Conservation (phyloP, 1,140 invertebrate genomes). For the Caenorhabditis tropicalis region DNA sequence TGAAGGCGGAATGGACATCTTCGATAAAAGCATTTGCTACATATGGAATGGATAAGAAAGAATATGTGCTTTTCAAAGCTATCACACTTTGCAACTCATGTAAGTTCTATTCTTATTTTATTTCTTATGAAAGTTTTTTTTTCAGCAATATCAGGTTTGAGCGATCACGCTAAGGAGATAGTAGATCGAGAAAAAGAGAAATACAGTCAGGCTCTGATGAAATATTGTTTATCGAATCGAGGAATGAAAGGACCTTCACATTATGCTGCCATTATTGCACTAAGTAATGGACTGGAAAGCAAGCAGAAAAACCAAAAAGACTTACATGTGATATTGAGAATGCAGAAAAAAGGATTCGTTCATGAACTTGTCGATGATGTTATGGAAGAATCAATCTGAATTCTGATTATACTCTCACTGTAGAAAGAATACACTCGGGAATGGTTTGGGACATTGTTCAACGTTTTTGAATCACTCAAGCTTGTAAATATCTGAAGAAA, state of each 20-base stretch:
- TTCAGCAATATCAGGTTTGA: constrained; percentile 25
- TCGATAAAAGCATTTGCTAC: background rate
- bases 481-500: no score
- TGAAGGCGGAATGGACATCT: background rate
- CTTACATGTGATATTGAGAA: constrained; percentile 21
- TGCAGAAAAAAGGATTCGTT: background rate
- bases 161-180: background rate
- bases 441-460: no score
- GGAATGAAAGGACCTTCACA: constrained; percentile 39
- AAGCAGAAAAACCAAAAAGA: constrained; percentile 29
- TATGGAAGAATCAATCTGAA: background rate
- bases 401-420: background rate
- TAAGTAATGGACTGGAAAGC: background rate
- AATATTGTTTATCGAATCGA: background rate
- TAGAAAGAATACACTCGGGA: no score
- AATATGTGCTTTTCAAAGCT: constrained; percentile 47
- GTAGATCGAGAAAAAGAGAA: background rate
- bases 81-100: constrained; percentile 35
- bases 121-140: background rate
- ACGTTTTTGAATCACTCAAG: no score
- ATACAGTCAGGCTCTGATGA: constrained; percentile 28
- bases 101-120: background rate
- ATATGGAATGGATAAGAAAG: constrained; percentile 35
- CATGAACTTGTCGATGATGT: background rate
- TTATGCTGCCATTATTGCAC: constrained; percentile 39